Conservation (phyloP, 2,888 invertebrate genomes). For the Epiperipatus broadwayi region DNA sequence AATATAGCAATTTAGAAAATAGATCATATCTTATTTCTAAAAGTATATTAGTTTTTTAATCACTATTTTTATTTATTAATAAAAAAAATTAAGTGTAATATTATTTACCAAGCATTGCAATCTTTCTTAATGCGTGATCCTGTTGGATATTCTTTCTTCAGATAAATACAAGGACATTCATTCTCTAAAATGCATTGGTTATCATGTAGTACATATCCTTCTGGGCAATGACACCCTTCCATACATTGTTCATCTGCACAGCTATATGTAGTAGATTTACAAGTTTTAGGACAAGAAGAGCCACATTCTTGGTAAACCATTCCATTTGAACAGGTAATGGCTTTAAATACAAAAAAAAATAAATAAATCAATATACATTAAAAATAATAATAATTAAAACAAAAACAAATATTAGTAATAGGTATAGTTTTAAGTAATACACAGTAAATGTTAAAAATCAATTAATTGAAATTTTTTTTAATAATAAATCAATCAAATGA, state of each 20-base stretch:
- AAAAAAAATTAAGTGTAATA: too few relatives aligned
- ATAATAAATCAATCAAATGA: too few relatives aligned
- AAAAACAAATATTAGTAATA: conserved; percentile 5
- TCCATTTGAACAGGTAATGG: conserved; percentile 52
- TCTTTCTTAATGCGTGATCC: conserved; percentile 51
- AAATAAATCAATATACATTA: conserved; percentile 4
- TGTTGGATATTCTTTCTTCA: conserved; percentile 49
- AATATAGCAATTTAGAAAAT: too few relatives aligned
- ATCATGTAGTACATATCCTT: conserved; percentile 50
- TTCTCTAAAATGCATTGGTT: conserved; percentile 49
- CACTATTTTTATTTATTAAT: too few relatives aligned
- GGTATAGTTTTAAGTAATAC: conserved; percentile 8
- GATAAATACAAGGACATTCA: conserved; percentile 57
- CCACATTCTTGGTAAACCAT: conserved; percentile 60
- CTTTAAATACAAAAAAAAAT: conserved; percentile 33
- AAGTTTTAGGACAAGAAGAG: conserved; percentile 47
- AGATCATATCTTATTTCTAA: too few relatives aligned
- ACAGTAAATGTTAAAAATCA: neutral
- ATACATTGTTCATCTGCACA: conserved; percentile 40
- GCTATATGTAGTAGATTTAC: conserved; percentile 36
- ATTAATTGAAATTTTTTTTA: too few relatives aligned
- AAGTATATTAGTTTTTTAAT: too few relatives aligned
- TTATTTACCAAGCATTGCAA: conserved; percentile 64
- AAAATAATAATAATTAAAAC: conserved; percentile 6
- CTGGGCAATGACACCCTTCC: conserved; percentile 74